These are phyloP conservation scores for Peribatodes rhomboidaria DNA, from an alignment of 2,888 invertebrate genomes.

Conservation along the genomic window DNA sequence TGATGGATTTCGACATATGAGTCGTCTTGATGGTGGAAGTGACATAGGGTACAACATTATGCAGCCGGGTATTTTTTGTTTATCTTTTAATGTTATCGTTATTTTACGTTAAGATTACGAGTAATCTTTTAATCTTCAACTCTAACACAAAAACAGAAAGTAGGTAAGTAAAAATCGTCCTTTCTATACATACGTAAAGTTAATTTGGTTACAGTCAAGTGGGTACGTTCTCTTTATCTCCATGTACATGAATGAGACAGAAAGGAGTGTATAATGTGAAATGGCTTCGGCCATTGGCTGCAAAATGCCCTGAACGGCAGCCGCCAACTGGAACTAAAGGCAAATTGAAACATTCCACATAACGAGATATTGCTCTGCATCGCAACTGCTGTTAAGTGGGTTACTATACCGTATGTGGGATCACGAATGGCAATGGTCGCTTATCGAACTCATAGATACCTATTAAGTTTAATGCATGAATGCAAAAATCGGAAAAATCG, in stretches of 20 bases:
- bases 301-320: conserved; percentile 31
- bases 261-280: conserved; percentile 12
- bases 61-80: no score
- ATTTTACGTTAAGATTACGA: no score
- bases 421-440: conserved; percentile 49
- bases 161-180: not conserved
- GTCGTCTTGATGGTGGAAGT: no score
- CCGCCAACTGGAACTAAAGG: conserved; percentile 40
- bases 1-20: no score
- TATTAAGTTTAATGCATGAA: no score
- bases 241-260: not conserved
- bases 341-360: conserved; percentile 53
- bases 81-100: no score
- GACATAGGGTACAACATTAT: no score
- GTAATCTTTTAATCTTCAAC: no score
- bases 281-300: conserved; percentile 29
- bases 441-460: conserved; percentile 35
- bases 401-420: conserved; percentile 34
- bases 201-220: not conserved
- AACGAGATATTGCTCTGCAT: conserved; percentile 46
- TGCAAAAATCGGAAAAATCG: no score
- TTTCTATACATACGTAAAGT: not conserved
- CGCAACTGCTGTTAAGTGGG: conserved; percentile 51
- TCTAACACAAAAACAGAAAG: no score
- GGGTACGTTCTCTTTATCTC: not conserved